Base-by-base conservation (phyloP, 2,888 invertebrate genomes). In the Gasteruption jaculator region DNA sequence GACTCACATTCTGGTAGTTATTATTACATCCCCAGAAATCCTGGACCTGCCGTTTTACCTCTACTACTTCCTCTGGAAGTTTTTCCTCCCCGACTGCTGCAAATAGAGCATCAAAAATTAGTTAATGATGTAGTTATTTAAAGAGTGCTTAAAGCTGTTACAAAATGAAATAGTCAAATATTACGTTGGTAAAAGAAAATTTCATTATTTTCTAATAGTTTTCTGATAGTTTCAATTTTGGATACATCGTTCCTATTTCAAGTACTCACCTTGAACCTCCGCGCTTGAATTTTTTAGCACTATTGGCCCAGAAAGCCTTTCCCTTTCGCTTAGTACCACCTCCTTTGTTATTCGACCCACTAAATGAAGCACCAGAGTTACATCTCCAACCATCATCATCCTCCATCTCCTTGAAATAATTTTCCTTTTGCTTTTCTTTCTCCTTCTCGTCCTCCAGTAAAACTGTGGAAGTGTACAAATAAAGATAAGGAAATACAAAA, bases 361-460 rank as follows among this genome's bases (percentile, higher is more conserved):
- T 46, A n/a, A n/a, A n/a, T n/a, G n/a, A n/a, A n/a, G n/a, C n/a
- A n/a, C n/a, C n/a, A n/a, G n/a, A n/a, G n/a, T n/a, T n/a, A n/a
- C n/a, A n/a, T n/a, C n/a, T 27, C 56, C 57, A 62, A 7, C 39
- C 42, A 12, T 32, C 29, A 7, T 48, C 41, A 12, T 53, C 46
- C 4, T 45, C 40, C 3, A 37, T 36, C 21, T 43, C 35, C 1
- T 47, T 35, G n/a, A n/a, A n/a, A 7, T 59, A 43, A 21, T 19
- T 52, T 25, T 66, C 70, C 27, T 68, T 53, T 38, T 71, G 72
- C 10, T 73, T 21, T 27, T 74, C 72, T 33, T 73, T 74, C 43
- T 74, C 71, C 18, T 45, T 10, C 7, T 42, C 32, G 16, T 46
- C 42, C 7, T 31, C 46, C 34, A 50, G 8, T 30, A 56, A 22